Evolutionary conservation across 2,113 vertebrate genomes (phyloP).

Genomic region (Laterallus jamaicensis): DNA sequence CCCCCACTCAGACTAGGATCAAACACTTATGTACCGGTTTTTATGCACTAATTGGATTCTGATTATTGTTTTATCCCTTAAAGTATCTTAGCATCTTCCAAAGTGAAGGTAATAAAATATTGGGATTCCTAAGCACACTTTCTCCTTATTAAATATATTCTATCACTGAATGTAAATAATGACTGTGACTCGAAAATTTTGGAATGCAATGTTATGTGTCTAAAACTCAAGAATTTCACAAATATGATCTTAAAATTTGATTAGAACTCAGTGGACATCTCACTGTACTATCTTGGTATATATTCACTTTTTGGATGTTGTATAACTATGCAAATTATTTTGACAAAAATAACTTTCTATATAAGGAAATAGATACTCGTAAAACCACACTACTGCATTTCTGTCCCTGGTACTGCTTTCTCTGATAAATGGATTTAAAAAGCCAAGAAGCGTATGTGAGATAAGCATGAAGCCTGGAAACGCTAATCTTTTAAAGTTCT

Average conservation of each 20-base stretch:
- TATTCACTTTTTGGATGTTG: neutral
- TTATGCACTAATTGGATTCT: neutral
- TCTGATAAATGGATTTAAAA: neutral
- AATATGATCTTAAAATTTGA: neutral
- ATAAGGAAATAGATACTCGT: neutral
- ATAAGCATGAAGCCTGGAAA: neutral
- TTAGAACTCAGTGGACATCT: neutral
- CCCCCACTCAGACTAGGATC: neutral
- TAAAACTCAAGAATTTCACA: neutral
- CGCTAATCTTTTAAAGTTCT: neutral
- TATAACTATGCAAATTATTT: neutral
- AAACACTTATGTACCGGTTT: neutral
- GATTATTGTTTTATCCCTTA: too few relatives aligned
- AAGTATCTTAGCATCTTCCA: too few relatives aligned
- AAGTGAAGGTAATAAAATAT: too few relatives aligned
- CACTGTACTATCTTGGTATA: neutral
- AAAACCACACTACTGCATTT: neutral
- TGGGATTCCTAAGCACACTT: too few relatives aligned
- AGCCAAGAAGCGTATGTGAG: neutral
- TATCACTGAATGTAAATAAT: too few relatives aligned
- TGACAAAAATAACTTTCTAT: neutral
- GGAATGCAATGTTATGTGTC: neutral
- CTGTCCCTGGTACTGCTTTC: neutral
- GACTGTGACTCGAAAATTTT: neutral
- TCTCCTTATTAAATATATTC: too few relatives aligned